Evolutionary conservation across 2,888 invertebrate genomes (phyloP).

Genomic region (Omphaloscelis lunosa): DNA sequence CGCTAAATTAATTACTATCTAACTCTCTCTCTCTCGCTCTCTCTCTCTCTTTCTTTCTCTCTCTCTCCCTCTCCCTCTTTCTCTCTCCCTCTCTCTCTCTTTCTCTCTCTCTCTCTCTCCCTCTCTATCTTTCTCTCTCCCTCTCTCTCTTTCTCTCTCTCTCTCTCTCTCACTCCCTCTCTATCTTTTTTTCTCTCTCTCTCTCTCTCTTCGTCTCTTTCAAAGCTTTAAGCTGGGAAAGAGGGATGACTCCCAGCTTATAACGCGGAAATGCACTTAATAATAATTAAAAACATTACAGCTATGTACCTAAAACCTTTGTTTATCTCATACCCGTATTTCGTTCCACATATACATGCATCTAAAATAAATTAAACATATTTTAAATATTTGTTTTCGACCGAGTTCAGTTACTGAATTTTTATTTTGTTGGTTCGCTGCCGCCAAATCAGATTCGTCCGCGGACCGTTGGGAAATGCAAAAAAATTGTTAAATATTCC

Average conservation of each 20-base stretch:
- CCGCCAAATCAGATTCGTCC: slow-evolving; percentile 38
- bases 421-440: slow-evolving; percentile 51
- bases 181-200: not conserved
- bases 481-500: slow-evolving; percentile 46
- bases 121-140: too few species aligned
- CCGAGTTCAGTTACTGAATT: slow-evolving; percentile 15
- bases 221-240: not conserved
- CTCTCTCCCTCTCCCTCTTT: not conserved
- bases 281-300: not conserved
- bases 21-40: not conserved
- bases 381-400: slow-evolving; percentile 37
- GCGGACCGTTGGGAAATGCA: slow-evolving; percentile 56
- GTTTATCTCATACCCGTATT: not conserved
- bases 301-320: not conserved
- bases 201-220: not conserved
- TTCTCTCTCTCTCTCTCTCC: not conserved
- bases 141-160: not conserved
- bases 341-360: not conserved
- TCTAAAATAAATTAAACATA: slow-evolving; percentile 34
- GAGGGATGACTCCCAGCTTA: not conserved
- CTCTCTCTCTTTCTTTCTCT: not conserved
- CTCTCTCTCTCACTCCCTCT: not conserved
- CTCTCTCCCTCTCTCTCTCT: not conserved
- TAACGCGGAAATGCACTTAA: not conserved
- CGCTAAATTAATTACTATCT: not conserved